Evolutionary conservation across 1,140 invertebrate genomes (phyloP).

Genomic region (Ylistrum balloti): DNA sequence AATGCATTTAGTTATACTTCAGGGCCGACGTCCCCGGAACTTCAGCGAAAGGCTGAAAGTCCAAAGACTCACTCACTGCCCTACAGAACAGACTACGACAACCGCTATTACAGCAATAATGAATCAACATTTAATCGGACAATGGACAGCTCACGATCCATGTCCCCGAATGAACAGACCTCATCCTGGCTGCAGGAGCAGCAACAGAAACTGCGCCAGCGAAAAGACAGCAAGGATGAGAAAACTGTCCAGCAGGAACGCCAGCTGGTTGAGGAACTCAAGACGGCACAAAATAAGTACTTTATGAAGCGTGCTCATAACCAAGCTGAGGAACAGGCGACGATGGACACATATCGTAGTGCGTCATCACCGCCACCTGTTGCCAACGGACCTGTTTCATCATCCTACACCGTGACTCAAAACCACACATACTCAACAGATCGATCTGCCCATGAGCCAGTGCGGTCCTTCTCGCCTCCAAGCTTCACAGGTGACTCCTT

Average conservation of each 20-base stretch:
- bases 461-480: slow-evolving; percentile 40
- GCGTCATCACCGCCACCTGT: slow-evolving; percentile 58
- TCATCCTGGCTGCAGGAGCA: slow-evolving; percentile 82
- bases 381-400: slow-evolving; percentile 72
- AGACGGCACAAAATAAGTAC: slow-evolving; percentile 78
- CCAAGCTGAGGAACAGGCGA: slow-evolving; percentile 74
- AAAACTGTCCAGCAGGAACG: slow-evolving; percentile 77
- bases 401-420: slow-evolving; percentile 65
- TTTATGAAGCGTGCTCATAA: slow-evolving; percentile 75
- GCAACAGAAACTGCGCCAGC: slow-evolving; percentile 80
- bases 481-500: slow-evolving; percentile 56
- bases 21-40: slow-evolving; percentile 65
- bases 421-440: slow-evolving; percentile 69
- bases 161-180: slow-evolving; percentile 65
- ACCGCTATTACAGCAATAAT: slow-evolving; percentile 64
- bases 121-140: slow-evolving; percentile 62
- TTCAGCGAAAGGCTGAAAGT: slow-evolving; percentile 59
- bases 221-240: slow-evolving; percentile 69
- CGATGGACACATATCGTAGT: slow-evolving; percentile 69
- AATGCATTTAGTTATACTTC: slow-evolving; percentile 70
- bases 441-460: slow-evolving; percentile 58
- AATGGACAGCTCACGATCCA: slow-evolving; percentile 59
- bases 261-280: slow-evolving; percentile 80
- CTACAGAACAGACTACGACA: slow-evolving; percentile 77
- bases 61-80: slow-evolving; percentile 69